These are phyloP conservation scores for Tigriopus japonicus DNA, from an alignment of 1,140 invertebrate species.

Conservation along the genomic window DNA sequence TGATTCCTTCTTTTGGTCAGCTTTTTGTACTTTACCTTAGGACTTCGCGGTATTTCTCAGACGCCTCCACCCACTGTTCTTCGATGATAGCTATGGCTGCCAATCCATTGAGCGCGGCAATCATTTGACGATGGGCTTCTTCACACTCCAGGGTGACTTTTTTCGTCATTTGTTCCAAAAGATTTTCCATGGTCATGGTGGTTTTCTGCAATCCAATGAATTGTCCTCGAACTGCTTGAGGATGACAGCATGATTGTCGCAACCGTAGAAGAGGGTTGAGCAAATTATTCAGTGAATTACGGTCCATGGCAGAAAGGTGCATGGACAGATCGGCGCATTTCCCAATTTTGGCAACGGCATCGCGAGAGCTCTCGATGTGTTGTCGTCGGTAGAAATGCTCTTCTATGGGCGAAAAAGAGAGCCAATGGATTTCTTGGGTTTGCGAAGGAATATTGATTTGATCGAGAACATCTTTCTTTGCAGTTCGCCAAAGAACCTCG, in stretches of 20 bases:
- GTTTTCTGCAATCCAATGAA: constrained; percentile 35
- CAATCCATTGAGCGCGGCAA: constrained; percentile 43
- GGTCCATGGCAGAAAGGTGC: constrained; percentile 27
- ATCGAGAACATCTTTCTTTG: constrained; percentile 41
- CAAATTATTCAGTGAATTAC: constrained; percentile 29
- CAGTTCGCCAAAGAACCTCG: constrained; percentile 45
- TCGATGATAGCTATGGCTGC: constrained; percentile 42
- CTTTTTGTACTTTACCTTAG: constrained; percentile 24
- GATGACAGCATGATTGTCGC: constrained; percentile 50
- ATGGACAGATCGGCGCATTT: constrained; percentile 23
- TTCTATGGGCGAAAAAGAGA: constrained; percentile 38
- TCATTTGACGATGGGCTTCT: constrained; percentile 38
- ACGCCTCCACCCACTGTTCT: constrained; percentile 33
- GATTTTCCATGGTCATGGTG: constrained; percentile 44
- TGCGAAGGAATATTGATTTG: constrained; percentile 32
- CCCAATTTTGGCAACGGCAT: constrained; percentile 24
- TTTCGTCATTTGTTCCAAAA: constrained; percentile 41
- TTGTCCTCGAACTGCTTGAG: constrained; percentile 38
- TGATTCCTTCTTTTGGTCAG: no score
- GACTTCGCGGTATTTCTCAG: constrained; percentile 39
- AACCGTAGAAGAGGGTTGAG: constrained; percentile 42
- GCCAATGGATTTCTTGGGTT: constrained; percentile 29
- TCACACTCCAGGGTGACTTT: constrained; percentile 43
- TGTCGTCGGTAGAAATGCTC: constrained; percentile 37
- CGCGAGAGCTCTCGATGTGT: constrained; percentile 26